Conservation (phyloP, 2,888 invertebrate genomes). For the Trichacis sp. region DNA sequence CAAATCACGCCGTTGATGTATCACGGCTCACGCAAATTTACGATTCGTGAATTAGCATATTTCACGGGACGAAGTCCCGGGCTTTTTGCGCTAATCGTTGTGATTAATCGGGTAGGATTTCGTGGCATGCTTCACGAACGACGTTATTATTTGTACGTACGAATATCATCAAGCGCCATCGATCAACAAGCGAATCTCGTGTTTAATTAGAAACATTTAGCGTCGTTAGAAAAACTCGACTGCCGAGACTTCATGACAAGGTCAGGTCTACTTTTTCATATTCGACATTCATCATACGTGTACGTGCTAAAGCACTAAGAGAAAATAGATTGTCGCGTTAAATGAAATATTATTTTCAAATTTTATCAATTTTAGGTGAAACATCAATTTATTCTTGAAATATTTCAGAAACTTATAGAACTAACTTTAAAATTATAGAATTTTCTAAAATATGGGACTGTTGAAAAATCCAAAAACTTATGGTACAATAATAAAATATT, state of each 20-base stretch:
- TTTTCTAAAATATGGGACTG: too few species aligned
- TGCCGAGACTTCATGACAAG: not conserved
- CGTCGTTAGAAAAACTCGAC: not conserved
- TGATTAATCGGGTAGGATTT: constrained; percentile 37
- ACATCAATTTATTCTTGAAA: too few species aligned
- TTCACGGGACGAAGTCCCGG: constrained; percentile 23
- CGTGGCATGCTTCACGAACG: constrained; percentile 29
- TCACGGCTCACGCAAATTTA: constrained; percentile 32
- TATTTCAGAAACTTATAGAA: too few species aligned
- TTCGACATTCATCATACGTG: constrained; percentile 3
- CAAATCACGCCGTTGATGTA: constrained; percentile 28
- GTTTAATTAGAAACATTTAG: constrained; percentile 28
- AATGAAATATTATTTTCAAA: too few species aligned
- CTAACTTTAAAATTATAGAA: too few species aligned
- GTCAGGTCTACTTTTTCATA: not conserved
- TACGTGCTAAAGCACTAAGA: not conserved
- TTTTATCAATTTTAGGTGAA: too few species aligned
- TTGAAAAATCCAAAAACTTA: too few species aligned
- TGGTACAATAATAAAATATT: too few species aligned
- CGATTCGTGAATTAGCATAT: constrained; percentile 35
- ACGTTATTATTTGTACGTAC: constrained; percentile 23
- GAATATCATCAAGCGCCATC: constrained; percentile 24
- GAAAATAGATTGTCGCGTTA: too few species aligned
- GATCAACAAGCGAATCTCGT: constrained; percentile 15
- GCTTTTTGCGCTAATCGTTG: constrained; percentile 31